Percentiles rank a stretch among this genome's conserved stretches.
Conservation (phyloP, 1,140 invertebrate genomes). For the Sycobia sp. region DNA sequence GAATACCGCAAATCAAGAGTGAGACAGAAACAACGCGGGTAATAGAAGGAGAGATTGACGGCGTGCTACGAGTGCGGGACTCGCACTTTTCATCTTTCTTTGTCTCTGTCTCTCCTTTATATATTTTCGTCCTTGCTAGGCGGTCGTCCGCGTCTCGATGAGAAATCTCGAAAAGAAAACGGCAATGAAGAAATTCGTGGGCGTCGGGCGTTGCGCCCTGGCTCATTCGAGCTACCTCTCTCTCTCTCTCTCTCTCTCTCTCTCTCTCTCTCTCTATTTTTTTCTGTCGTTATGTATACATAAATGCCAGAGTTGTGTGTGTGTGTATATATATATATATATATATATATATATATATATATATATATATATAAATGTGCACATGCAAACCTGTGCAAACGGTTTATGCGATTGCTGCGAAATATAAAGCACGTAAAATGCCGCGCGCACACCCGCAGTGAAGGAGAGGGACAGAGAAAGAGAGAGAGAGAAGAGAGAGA, state of each 20-base stretch:
- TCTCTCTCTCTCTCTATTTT: neutral
- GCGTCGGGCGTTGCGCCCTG: neutral
- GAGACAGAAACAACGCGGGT: too few species aligned
- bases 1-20: too few species aligned
- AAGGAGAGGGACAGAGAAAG: conserved; percentile 16
- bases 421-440: conserved; percentile 19
- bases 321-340: too few species aligned
- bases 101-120: neutral
- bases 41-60: too few species aligned
- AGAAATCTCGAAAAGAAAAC: neutral
- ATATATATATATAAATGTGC: neutral
- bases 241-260: neutral
- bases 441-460: conserved; percentile 5
- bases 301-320: neutral
- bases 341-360: neutral
- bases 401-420: too few species aligned
- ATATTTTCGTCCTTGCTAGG: neutral
- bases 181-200: neutral
- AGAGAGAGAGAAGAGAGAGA: conserved; percentile 22
- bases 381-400: neutral
- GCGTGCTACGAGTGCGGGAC: too few species aligned
- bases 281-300: too few species aligned
- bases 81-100: too few species aligned
- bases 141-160: neutral
- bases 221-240: neutral